These are phyloP conservation scores for Drosophila meridionalis DNA, from an alignment of 2,888 invertebrate species.

Conservation along the genomic window DNA sequence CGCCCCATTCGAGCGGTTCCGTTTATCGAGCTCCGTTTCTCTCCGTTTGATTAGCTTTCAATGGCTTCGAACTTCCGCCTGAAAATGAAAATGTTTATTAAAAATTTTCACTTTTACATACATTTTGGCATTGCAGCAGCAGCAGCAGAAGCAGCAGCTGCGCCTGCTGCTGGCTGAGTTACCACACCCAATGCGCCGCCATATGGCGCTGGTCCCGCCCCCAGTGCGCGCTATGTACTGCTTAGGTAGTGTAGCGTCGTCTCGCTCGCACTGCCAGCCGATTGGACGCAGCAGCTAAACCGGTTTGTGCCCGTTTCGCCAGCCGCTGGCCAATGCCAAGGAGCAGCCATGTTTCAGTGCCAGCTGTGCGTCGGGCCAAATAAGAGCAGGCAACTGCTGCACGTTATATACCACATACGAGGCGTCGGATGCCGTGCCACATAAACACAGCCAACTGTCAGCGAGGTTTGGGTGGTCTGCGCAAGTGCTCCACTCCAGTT, in stretches of 20 bases:
- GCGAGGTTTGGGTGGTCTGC: conserved; percentile 41
- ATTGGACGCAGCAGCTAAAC: conserved; percentile 48
- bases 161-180: conserved; percentile 51
- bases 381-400: conserved; percentile 32
- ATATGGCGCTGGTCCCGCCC: conserved; percentile 50
- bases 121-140: conserved; percentile 43
- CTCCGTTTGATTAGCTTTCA: conserved; percentile 61
- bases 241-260: conserved; percentile 44
- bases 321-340: conserved; percentile 58
- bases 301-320: conserved; percentile 54
- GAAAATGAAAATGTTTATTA: conserved; percentile 77
- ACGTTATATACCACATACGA: conserved; percentile 8
- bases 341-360: conserved; percentile 46
- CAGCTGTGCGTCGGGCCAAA: conserved; percentile 34
- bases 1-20: conserved; percentile 3
- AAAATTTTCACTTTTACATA: conserved; percentile 78
- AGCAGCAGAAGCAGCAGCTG: conserved; percentile 28
- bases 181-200: conserved; percentile 66
- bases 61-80: conserved; percentile 58
- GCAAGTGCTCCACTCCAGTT: conserved; percentile 50
- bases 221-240: conserved; percentile 54
- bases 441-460: conserved; percentile 16
- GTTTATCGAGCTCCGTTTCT: conserved; percentile 25
- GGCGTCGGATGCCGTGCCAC: conserved; percentile 5
- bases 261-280: conserved; percentile 48